Conservation (phyloP, 2,797 vertebrate genomes). For the Euthynnus affinis region DNA sequence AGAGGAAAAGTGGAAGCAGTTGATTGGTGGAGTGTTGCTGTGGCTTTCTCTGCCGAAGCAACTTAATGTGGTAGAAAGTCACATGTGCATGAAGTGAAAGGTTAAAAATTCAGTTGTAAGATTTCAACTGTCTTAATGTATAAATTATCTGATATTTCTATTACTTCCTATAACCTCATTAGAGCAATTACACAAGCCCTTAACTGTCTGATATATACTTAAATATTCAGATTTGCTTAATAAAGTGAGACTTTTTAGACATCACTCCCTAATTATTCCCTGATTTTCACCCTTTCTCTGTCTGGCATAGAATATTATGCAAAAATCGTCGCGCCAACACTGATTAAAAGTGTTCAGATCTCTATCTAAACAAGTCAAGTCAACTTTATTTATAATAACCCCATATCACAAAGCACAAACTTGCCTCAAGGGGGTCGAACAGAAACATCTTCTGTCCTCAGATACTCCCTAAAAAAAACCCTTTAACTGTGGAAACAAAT, state of each 20-base stretch:
- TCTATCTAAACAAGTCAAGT: background rate
- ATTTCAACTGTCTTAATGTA: background rate
- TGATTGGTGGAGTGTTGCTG: background rate
- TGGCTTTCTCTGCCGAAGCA: background rate
- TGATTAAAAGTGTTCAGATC: constrained; percentile 1
- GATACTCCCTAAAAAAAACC: no score
- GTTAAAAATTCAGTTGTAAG: no score
- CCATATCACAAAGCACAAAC: no score
- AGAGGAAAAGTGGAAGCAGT: constrained; percentile 2
- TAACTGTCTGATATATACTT: background rate
- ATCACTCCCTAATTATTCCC: no score
- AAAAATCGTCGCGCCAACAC: no score
- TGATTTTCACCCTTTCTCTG: background rate
- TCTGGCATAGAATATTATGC: background rate
- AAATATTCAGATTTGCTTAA: background rate
- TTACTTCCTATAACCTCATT: background rate
- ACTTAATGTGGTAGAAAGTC: background rate
- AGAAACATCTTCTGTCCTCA: no score
- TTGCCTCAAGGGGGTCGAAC: no score
- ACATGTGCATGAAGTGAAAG: background rate
- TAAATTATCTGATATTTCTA: background rate
- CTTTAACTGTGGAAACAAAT: no score
- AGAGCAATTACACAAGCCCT: background rate
- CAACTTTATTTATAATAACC: no score
- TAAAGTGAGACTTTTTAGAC: no score